phyloP scores from a whole-genome alignment of 2,888 invertebrate genomes.

The Himalopsyche tibetana region DNA sequence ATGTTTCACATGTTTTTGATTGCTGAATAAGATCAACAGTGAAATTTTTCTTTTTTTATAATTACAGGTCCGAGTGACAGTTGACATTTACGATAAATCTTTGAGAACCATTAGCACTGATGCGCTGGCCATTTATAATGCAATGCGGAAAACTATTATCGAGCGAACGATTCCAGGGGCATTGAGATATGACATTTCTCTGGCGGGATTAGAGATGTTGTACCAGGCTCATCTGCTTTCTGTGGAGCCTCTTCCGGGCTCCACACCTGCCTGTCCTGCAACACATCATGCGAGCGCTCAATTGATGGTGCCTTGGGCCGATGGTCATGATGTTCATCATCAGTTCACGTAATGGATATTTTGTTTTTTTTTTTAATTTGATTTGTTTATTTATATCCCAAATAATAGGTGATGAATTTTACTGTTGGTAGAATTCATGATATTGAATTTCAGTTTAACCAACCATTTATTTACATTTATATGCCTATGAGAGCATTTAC shows the following conservation, averaged over 20 bases:
- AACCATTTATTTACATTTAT: background rate
- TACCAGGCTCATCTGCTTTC: slow-evolving; percentile 80
- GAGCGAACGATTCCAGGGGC: slow-evolving; percentile 78
- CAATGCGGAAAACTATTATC: slow-evolving; percentile 71
- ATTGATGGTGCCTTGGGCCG: slow-evolving; percentile 82
- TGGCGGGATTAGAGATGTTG: slow-evolving; percentile 77
- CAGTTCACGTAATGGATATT: slow-evolving; percentile 77
- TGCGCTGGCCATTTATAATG: slow-evolving; percentile 71
- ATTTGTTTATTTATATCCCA: background rate
- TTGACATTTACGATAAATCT: slow-evolving; percentile 79
- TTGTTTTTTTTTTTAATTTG: too few species aligned
- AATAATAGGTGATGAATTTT: background rate
- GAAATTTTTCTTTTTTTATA: slow-evolving; percentile 63
- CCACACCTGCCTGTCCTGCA: slow-evolving; percentile 70
- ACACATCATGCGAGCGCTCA: slow-evolving; percentile 79
- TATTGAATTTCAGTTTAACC: background rate
- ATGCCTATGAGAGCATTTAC: too few species aligned
- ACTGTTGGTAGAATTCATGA: background rate
- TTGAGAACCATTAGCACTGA: slow-evolving; percentile 71
- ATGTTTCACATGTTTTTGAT: background rate
- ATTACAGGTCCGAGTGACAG: slow-evolving; percentile 78
- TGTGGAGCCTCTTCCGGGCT: slow-evolving; percentile 73
- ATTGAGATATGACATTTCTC: slow-evolving; percentile 79
- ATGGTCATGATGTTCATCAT: slow-evolving; percentile 78
- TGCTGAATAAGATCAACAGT: too few species aligned